phyloP scores from a whole-genome alignment of 1,140 invertebrate species.

The Diorhabda sublineata region DNA sequence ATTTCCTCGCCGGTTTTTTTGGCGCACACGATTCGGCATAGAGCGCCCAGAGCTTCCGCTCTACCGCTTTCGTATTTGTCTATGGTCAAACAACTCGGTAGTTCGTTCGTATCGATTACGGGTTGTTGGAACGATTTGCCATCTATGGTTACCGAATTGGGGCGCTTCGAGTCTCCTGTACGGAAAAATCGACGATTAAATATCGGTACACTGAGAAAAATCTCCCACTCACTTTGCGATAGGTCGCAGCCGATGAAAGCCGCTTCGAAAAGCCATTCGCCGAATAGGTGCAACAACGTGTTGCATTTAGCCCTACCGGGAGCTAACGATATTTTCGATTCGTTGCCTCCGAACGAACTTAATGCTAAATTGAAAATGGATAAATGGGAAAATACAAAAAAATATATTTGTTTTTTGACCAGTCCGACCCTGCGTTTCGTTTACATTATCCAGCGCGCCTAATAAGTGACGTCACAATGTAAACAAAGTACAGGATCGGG shows the following conservation, averaged over 20 bases:
- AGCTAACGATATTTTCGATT: constrained; percentile 55
- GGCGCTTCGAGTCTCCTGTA: constrained; percentile 35
- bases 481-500: no score
- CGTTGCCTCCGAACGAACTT: constrained; percentile 40
- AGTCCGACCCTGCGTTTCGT: background rate
- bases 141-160: constrained; percentile 44
- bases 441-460: no score
- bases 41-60: constrained; percentile 90
- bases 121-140: constrained; percentile 48
- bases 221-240: constrained; percentile 28
- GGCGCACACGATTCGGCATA: constrained; percentile 93
- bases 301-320: constrained; percentile 77
- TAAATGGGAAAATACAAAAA: background rate
- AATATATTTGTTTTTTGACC: background rate
- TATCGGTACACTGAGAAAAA: background rate
- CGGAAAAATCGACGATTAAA: background rate
- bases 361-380: constrained; percentile 39
- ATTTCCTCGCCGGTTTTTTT: constrained; percentile 96
- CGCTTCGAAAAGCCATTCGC: constrained; percentile 95
- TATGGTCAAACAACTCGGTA: constrained; percentile 54
- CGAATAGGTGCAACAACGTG: constrained; percentile 92
- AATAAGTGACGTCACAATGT: no score
- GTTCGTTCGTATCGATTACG: constrained; percentile 50
- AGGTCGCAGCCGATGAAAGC: constrained; percentile 78
- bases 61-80: constrained; percentile 77